Evolutionary conservation across 2,888 invertebrate species (phyloP), one percentile per base, ranked within the genome.

Genomic region (Loripinus fragilis): DNA sequence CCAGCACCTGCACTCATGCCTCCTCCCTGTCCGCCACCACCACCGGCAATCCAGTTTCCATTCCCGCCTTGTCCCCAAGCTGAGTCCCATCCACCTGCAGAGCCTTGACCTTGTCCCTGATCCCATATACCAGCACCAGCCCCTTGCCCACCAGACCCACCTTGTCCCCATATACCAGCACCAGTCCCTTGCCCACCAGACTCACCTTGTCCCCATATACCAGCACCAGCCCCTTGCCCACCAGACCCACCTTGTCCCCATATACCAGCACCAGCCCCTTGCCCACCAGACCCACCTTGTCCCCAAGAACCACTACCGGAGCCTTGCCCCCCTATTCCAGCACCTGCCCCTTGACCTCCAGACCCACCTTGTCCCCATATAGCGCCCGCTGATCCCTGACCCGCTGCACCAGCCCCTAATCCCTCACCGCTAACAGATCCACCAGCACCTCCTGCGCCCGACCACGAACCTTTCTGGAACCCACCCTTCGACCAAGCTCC

Each of bases 381-480:
- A 33, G 3, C 12, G 5, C 60, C 60, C 1, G 12, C 33, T 20
- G 3, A 2, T 33, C 60, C 60, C 5, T 1, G 17, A 33, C 60
- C 60, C 3, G 28, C 30, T 33, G 33, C 10, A 2, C 60, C 60
- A 30, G 12, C 15, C 15, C 33, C 33, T 2, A 7, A 17, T 60
- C 33, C 33, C 25, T 28, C 60, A 10, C 8, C 20, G 3, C 23
- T 15, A 12, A 2, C 30, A 8, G 20, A 2, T 10, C 33, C 30
- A 20, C 60, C 23, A 17, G 25, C 28, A 17, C 60, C 60, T 7
- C 60, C 60, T 10, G 33, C 10, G 3, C 60, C 60, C 5, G 60
- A 33, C 60, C 30, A 60, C 12, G 60, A 60, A 8, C 60, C 60
- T 60, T 60, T 60, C 60, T 60, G 60, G 17, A 33, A 60, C 10